Evolutionary conservation across 2,888 invertebrate genomes (phyloP).

Genomic region (Aleiodes leptofemur): DNA sequence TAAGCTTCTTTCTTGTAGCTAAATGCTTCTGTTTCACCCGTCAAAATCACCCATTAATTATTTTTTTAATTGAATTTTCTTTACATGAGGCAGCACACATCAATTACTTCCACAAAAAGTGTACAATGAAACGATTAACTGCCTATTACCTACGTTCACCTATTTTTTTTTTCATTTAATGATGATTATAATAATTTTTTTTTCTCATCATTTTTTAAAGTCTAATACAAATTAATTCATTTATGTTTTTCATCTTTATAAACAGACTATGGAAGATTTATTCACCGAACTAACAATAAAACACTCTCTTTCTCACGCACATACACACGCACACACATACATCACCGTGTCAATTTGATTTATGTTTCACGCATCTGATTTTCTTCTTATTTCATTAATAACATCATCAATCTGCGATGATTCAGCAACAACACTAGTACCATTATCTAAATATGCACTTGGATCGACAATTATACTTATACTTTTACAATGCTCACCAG

Average conservation of each 20-base stretch:
- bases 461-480: conserved; percentile 38
- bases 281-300: conserved; percentile 17
- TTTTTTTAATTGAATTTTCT: conserved; percentile 20
- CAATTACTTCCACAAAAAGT: conserved; percentile 25
- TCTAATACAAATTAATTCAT: conserved; percentile 35
- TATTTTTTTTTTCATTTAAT: conserved; percentile 8
- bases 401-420: conserved; percentile 32
- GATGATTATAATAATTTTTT: not conserved
- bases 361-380: conserved; percentile 27
- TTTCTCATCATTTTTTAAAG: conserved; percentile 8
- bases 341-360: conserved; percentile 17
- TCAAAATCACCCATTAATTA: conserved; percentile 21
- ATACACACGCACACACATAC: not conserved
- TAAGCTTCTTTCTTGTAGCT: conserved; percentile 62
- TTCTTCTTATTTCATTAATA: conserved; percentile 26
- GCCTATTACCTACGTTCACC: conserved; percentile 3
- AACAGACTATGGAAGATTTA: conserved; percentile 41
- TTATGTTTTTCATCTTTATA: conserved; percentile 29
- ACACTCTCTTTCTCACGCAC: not conserved
- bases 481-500: conserved; percentile 26
- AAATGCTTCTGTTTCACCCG: conserved; percentile 8
- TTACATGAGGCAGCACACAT: conserved; percentile 30
- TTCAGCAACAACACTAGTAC: conserved; percentile 29
- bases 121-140: not conserved
- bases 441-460: conserved; percentile 27